phyloP scores from a whole-genome alignment of 2,888 invertebrate species.

The Lapara coniferarum region DNA sequence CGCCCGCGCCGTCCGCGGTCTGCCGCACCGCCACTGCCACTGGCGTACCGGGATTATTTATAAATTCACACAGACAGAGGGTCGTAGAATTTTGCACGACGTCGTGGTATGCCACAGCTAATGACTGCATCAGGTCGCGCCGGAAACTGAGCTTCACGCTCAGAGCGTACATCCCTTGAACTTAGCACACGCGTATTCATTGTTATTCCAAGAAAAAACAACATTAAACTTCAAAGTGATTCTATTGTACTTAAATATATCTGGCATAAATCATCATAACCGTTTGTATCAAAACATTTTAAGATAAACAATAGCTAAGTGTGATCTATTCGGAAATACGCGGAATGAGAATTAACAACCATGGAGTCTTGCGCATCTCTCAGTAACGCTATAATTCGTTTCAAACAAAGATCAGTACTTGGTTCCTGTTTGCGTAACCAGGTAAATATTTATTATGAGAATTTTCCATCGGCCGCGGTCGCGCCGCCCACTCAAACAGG shows the following conservation, averaged over 20 bases:
- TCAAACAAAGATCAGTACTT: constrained; percentile 37
- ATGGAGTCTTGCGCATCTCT: background rate
- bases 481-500: constrained; percentile 75
- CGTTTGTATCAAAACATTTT: background rate
- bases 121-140: constrained; percentile 67
- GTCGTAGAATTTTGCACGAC: constrained; percentile 81
- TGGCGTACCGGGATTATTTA: constrained; percentile 81
- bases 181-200: background rate
- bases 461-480: constrained; percentile 61
- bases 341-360: background rate
- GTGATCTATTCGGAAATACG: background rate
- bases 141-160: constrained; percentile 60
- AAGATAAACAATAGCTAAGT: constrained; percentile 16
- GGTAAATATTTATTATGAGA: constrained; percentile 47
- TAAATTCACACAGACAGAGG: constrained; percentile 82
- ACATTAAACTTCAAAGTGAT: constrained; percentile 25
- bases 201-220: constrained; percentile 12
- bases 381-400: constrained; percentile 35
- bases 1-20: constrained; percentile 84
- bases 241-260: constrained; percentile 21
- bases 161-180: constrained; percentile 26
- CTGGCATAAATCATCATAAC: background rate
- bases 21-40: constrained; percentile 81
- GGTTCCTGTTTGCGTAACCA: constrained; percentile 50
- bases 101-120: constrained; percentile 69